Evolutionary conservation across 2,888 invertebrate genomes (phyloP).

Genomic region (Terebella lapidaria): DNA sequence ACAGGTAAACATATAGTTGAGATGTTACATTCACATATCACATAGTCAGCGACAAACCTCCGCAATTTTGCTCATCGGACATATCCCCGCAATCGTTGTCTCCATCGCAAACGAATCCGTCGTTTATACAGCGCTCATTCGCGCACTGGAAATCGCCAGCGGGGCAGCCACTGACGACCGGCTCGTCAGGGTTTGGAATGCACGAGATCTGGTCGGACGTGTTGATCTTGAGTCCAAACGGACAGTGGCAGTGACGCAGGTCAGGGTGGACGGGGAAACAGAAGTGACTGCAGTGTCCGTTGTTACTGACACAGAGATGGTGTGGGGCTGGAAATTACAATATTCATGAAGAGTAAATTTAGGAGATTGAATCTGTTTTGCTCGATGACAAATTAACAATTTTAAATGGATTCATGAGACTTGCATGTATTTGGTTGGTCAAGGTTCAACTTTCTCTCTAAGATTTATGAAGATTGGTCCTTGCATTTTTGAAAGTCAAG

Average conservation of each 20-base stretch:
- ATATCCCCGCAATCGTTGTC: constrained; percentile 88
- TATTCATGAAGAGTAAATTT: no score
- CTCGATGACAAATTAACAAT: no score
- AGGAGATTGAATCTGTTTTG: no score
- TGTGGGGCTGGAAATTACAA: neutral
- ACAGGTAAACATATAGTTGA: neutral
- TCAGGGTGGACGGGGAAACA: constrained; percentile 81
- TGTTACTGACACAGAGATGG: constrained; percentile 73
- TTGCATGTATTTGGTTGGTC: no score
- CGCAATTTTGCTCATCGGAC: constrained; percentile 52
- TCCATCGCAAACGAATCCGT: constrained; percentile 72
- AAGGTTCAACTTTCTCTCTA: no score
- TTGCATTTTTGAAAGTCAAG: no score
- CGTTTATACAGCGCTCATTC: constrained; percentile 41
- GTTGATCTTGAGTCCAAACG: constrained; percentile 78
- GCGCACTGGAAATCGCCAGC: constrained; percentile 47
- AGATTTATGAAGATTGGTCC: no score
- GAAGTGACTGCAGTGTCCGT: constrained; percentile 89
- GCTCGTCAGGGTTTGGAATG: constrained; percentile 73
- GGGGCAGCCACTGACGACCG: neutral
- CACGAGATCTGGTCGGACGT: constrained; percentile 65
- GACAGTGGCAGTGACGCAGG: constrained; percentile 73
- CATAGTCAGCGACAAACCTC: constrained; percentile 2
- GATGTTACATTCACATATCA: neutral
- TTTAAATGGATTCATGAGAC: no score